These are phyloP conservation scores for Hassar affinis DNA, from an alignment of 2,113 vertebrate species.

Conservation along the genomic window DNA sequence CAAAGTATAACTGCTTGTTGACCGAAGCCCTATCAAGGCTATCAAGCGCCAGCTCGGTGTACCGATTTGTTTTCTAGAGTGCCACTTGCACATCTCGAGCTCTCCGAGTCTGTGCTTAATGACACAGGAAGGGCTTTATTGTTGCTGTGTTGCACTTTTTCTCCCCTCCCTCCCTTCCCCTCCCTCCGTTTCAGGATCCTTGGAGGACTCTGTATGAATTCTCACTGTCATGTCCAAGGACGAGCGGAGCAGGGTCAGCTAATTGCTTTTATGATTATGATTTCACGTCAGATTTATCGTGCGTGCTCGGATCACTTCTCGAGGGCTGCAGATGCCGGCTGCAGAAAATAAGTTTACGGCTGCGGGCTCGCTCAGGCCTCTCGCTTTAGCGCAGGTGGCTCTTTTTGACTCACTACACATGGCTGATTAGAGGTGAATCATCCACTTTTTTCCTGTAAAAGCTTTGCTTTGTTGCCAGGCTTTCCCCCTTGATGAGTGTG, in stretches of 20 bases:
- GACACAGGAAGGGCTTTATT: conserved; percentile 77
- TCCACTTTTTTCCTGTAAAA: conserved; percentile 66
- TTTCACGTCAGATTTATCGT: conserved; percentile 82
- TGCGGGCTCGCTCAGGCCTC: conserved; percentile 68
- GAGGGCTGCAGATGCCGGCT: conserved; percentile 71
- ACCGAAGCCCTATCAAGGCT: background rate
- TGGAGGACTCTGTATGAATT: conserved; percentile 77
- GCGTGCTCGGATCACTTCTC: conserved; percentile 74
- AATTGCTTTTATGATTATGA: conserved; percentile 85
- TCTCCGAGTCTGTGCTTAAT: conserved; percentile 73
- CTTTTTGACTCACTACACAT: conserved; percentile 74
- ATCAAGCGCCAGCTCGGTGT: conserved; percentile 23
- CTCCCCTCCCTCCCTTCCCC: conserved; percentile 51
- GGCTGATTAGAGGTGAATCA: conserved; percentile 64
- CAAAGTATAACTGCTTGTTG: background rate
- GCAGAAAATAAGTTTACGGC: conserved; percentile 74
- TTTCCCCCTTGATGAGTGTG: conserved; percentile 51
- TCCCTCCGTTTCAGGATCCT: conserved; percentile 60
- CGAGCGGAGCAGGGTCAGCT: conserved; percentile 78
- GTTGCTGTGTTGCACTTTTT: conserved; percentile 77
- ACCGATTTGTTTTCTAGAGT: conserved; percentile 57
- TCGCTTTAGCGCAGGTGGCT: conserved; percentile 72
- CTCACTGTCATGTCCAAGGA: conserved; percentile 81
- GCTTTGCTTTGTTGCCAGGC: conserved; percentile 50
- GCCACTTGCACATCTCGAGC: conserved; percentile 56